These are phyloP conservation scores for Bubo bubo DNA, from an alignment of 2,113 vertebrate genomes.

Conservation along the genomic window DNA sequence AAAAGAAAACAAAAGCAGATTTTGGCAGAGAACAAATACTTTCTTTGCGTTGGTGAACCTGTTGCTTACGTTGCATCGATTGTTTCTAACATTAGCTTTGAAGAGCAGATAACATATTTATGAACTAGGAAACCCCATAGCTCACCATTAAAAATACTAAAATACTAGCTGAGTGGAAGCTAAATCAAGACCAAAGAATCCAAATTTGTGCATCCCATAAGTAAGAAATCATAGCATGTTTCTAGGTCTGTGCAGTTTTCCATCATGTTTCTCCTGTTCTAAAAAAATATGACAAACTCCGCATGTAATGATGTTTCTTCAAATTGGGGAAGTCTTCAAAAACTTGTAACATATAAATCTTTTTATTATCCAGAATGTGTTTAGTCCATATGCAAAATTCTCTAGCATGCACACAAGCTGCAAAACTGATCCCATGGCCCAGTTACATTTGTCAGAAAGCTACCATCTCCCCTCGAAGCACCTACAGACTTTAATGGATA, in stretches of 20 bases:
- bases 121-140: neutral
- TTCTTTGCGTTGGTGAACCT: neutral
- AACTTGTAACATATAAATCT: rapidly evolving
- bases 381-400: neutral
- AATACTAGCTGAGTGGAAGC: no score
- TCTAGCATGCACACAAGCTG: rapidly evolving
- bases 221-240: rapidly evolving
- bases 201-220: rapidly evolving
- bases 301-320: neutral
- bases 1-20: neutral
- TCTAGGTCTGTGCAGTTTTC: neutral
- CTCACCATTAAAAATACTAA: neutral
- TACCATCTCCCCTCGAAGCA: neutral
- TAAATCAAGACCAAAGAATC: neutral
- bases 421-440: neutral
- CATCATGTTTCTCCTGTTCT: rapidly evolving
- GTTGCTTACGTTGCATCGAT: neutral
- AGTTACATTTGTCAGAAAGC: neutral
- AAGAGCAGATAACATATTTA: neutral
- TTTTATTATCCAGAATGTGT: neutral
- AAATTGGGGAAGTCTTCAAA: neutral
- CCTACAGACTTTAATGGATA: neutral
- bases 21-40: neutral
- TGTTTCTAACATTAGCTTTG: neutral
- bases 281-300: neutral